These are phyloP conservation scores for Chaunax sp. DNA, from an alignment of 2,797 vertebrate species.

Conservation along the genomic window DNA sequence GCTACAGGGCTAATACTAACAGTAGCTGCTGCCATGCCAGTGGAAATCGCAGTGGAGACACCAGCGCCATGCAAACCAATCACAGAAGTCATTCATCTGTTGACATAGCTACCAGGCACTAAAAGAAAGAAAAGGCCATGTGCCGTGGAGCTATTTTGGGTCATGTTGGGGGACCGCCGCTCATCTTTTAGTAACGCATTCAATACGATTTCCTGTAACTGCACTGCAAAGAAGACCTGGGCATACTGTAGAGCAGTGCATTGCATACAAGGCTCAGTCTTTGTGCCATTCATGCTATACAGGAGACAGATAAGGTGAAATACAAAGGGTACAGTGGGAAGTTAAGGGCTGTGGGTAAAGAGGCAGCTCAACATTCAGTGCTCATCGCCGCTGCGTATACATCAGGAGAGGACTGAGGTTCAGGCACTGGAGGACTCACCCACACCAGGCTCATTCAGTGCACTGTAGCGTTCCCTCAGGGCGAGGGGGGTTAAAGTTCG, in stretches of 20 bases:
- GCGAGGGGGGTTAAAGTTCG: slow-evolving; percentile 92
- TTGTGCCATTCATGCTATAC: slow-evolving; percentile 84
- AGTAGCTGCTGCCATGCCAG: slow-evolving; percentile 75
- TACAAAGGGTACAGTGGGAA: slow-evolving; percentile 67
- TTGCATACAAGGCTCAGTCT: slow-evolving; percentile 80
- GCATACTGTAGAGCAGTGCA: slow-evolving; percentile 67
- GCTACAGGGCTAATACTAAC: slow-evolving; percentile 69
- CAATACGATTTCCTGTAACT: slow-evolving; percentile 50
- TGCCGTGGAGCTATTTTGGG: slow-evolving; percentile 63
- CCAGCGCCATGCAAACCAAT: slow-evolving; percentile 81
- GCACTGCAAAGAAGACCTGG: slow-evolving; percentile 67
- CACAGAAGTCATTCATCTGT: slow-evolving; percentile 64
- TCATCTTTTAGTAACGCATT: slow-evolving; percentile 50
- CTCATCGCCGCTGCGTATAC: slow-evolving; percentile 53
- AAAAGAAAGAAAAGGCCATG: slow-evolving; percentile 39
- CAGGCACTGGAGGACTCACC: slow-evolving; percentile 81
- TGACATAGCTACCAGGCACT: slow-evolving; percentile 70
- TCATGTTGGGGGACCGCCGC: slow-evolving; percentile 26
- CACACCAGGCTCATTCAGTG: slow-evolving; percentile 88
- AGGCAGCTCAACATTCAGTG: slow-evolving; percentile 78
- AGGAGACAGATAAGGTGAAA: slow-evolving; percentile 49
- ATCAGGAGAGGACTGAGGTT: slow-evolving; percentile 57
- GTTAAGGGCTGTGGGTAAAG: slow-evolving; percentile 69
- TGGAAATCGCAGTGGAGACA: slow-evolving; percentile 82
- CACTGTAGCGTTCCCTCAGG: slow-evolving; percentile 92